Evolutionary conservation across 2,113 vertebrate genomes (phyloP).

Genomic region (Sturnus vulgaris): DNA sequence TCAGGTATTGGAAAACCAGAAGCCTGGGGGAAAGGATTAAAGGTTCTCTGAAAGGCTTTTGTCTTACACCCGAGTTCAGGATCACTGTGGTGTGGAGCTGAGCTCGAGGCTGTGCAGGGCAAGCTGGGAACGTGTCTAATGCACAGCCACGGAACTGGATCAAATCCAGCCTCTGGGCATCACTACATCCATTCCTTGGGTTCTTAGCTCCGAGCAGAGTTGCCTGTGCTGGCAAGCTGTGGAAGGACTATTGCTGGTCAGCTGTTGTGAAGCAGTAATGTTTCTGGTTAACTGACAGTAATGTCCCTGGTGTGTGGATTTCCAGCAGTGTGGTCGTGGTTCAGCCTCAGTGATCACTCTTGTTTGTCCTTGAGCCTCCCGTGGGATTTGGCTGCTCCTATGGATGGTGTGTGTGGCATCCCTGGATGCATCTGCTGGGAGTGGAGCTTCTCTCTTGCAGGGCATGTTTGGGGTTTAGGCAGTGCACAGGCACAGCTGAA

Average conservation of each 20-base stretch:
- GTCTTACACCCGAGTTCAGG: neutral
- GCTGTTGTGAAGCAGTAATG: neutral
- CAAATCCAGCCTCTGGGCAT: neutral
- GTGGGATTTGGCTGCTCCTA: neutral
- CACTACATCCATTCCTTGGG: neutral
- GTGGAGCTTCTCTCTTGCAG: rapidly evolving
- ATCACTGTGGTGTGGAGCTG: rapidly evolving
- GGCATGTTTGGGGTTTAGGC: rapidly evolving
- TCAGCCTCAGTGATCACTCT: rapidly evolving
- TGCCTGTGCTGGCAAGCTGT: neutral
- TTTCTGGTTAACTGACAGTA: no score
- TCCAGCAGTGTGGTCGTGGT: neutral
- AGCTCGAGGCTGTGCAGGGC: neutral
- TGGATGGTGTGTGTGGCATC: neutral
- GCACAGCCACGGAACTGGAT: neutral
- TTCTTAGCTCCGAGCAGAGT: neutral
- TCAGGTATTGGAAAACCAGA: neutral
- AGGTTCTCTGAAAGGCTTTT: neutral
- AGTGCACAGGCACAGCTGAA: neutral
- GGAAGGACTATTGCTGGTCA: neutral
- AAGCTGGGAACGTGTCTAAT: neutral
- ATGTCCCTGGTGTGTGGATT: neutral
- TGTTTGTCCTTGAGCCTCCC: neutral
- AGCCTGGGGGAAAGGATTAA: neutral
- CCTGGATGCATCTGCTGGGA: rapidly evolving